A percentile compares a stretch with the other conserved stretches of the same genome.
Conservation (phyloP, 2,888 invertebrate genomes). For the Thumatha senex region DNA sequence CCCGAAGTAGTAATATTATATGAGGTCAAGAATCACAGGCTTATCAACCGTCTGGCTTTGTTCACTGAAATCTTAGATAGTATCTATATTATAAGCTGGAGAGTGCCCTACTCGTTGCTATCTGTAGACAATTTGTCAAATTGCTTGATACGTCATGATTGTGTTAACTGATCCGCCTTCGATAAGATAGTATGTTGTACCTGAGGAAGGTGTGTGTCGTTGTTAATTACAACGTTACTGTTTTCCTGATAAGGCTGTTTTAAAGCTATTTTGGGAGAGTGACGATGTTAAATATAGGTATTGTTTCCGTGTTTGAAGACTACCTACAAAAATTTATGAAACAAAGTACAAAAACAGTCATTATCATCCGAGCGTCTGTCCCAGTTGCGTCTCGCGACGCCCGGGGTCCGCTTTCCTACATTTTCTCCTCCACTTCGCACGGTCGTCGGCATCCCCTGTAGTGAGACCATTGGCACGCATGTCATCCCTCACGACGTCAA, state of each 20-base stretch:
- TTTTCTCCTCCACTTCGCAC: too few relatives aligned
- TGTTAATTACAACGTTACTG: not conserved
- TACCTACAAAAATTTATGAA: too few relatives aligned
- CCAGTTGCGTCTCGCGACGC: too few relatives aligned
- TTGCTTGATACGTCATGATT: constrained; percentile 40
- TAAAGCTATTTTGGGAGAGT: not conserved
- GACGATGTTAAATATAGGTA: not conserved
- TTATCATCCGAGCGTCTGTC: too few relatives aligned
- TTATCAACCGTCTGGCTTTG: constrained; percentile 4
- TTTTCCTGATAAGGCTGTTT: not conserved
- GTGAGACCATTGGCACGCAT: too few relatives aligned
- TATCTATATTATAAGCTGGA: not conserved
- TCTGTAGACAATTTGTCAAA: constrained; percentile 14
- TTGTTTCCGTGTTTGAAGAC: too few relatives aligned
- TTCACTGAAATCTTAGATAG: constrained; percentile 8
- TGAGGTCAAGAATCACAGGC: not conserved
- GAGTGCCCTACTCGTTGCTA: not conserved
- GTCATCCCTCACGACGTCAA: too few relatives aligned
- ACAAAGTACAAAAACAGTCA: too few relatives aligned
- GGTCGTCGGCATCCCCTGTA: too few relatives aligned
- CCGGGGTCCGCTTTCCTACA: too few relatives aligned
- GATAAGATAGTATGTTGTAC: constrained; percentile 35
- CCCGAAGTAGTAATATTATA: not conserved
- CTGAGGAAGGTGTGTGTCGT: constrained; percentile 1
- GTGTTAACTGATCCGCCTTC: constrained; percentile 38